Conservation (phyloP, 2,888 invertebrate genomes). For the Alloscopus bannaensis region DNA sequence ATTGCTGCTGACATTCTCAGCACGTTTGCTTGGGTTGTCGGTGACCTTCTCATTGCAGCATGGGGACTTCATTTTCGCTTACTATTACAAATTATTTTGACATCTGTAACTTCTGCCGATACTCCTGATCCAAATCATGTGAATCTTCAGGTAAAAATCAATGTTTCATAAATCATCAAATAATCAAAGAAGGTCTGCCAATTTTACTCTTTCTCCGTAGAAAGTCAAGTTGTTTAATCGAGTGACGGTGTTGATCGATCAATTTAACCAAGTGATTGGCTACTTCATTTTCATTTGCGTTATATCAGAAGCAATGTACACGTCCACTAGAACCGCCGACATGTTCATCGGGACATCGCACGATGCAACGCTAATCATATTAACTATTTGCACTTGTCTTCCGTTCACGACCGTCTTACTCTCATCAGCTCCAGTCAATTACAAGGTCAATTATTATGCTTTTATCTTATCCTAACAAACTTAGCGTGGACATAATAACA, state of each 20-base stretch:
- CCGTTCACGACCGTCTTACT: slow-evolving; percentile 13
- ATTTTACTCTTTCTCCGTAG: background rate
- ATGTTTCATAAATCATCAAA: too few relatives aligned
- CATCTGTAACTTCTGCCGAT: too few relatives aligned
- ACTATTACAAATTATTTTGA: slow-evolving; percentile 18
- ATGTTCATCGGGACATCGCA: background rate
- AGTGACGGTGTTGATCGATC: background rate
- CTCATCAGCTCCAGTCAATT: slow-evolving; percentile 16
- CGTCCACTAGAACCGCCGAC: slow-evolving; percentile 12
- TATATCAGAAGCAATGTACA: slow-evolving; percentile 31
- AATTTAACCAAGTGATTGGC: slow-evolving; percentile 15
- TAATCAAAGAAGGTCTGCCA: too few relatives aligned
- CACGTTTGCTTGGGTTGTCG: slow-evolving; percentile 19
- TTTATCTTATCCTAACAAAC: background rate
- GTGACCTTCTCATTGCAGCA: slow-evolving; percentile 1
- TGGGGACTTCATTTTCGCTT: slow-evolving; percentile 27
- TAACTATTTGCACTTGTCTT: slow-evolving; percentile 14
- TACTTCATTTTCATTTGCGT: slow-evolving; percentile 9
- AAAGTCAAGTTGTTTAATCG: slow-evolving; percentile 13
- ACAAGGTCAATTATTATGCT: slow-evolving; percentile 15
- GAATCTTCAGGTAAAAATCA: background rate
- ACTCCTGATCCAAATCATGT: background rate
- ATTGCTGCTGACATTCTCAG: background rate
- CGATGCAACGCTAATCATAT: background rate
- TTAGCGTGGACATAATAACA: background rate